A percentile compares a stretch with the other conserved stretches of the same genome.
Conservation (phyloP, 2,888 invertebrate genomes). For the Lycaena phlaeas region DNA sequence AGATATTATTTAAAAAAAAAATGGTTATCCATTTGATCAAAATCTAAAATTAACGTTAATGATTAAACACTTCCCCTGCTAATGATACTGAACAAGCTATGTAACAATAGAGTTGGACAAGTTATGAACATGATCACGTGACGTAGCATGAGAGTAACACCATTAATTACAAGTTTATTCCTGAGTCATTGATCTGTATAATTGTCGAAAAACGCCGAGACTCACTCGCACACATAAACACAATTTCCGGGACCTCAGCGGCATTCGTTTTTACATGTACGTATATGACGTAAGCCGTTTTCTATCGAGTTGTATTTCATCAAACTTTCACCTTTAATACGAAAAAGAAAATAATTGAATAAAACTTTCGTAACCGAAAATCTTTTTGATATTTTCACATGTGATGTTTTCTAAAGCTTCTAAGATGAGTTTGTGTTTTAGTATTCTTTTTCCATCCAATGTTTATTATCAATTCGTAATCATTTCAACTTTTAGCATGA, state of each 20-base stretch:
- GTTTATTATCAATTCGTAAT: too few relatives aligned
- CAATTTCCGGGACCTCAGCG: background rate
- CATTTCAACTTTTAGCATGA: too few relatives aligned
- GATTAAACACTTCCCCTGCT: too few relatives aligned
- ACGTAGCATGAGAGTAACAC: background rate
- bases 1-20: too few relatives aligned
- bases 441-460: too few relatives aligned
- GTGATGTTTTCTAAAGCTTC: background rate
- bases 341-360: constrained; percentile 1
- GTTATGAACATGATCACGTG: constrained; percentile 2
- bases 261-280: background rate
- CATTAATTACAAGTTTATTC: constrained; percentile 5
- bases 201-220: constrained; percentile 4
- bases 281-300: background rate
- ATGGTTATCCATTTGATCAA: too few relatives aligned
- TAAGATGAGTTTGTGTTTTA: background rate
- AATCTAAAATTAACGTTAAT: too few relatives aligned
- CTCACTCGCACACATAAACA: background rate
- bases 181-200: constrained; percentile 3
- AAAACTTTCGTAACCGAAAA: background rate
- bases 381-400: background rate
- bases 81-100: background rate
- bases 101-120: background rate
- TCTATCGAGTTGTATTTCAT: constrained; percentile 2
- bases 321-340: constrained; percentile 4